A percentile compares a stretch with the other conserved stretches of the same genome.
phyloP scores from a whole-genome alignment of 2,888 invertebrate species.

The Dryobotodes eremita region DNA sequence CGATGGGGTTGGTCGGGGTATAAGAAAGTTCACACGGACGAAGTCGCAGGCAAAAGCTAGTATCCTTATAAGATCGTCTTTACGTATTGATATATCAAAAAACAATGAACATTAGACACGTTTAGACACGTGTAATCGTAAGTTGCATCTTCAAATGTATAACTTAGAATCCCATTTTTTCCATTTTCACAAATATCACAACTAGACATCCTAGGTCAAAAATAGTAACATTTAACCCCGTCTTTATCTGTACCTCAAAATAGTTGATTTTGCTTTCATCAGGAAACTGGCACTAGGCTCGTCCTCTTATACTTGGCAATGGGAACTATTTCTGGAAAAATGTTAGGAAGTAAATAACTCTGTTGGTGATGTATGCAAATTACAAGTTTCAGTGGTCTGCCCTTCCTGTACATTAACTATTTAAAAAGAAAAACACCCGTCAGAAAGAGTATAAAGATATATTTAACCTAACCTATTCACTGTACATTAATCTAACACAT shows the following conservation, averaged over 20 bases:
- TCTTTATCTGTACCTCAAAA: no score
- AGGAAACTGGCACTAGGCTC: no score
- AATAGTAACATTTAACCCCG: background rate
- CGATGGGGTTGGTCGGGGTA: no score
- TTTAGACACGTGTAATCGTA: background rate
- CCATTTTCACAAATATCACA: background rate
- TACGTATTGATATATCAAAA: background rate
- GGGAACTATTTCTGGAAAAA: background rate
- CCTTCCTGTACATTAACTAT: background rate
- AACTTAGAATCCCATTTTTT: background rate
- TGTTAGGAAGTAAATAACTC: background rate
- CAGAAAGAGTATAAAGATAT: slow-evolving; percentile 12
- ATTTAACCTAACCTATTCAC: slow-evolving; percentile 67
- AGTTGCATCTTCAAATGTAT: background rate
- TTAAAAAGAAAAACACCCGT: background rate
- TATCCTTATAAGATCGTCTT: background rate
- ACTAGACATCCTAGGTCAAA: background rate
- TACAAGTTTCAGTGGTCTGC: background rate
- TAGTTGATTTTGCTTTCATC: background rate
- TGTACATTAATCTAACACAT: slow-evolving; percentile 79
- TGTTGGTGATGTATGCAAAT: background rate
- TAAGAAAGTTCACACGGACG: no score
- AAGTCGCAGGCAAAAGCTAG: no score
- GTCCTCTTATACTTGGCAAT: background rate
- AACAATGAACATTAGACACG: background rate